Base-by-base conservation (phyloP, 2,797 vertebrate genomes). In the Chelon labrosus region DNA sequence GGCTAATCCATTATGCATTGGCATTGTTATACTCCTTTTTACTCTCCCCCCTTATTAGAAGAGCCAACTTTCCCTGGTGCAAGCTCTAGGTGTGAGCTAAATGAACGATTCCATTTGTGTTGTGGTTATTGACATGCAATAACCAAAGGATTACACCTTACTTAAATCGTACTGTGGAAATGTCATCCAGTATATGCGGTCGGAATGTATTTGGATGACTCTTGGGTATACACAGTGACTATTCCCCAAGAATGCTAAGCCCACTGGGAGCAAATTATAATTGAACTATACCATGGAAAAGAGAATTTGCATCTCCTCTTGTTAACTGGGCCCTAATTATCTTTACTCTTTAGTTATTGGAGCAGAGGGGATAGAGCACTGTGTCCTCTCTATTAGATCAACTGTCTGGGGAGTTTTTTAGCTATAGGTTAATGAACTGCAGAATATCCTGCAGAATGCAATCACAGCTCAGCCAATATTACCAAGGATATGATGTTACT, bases 341-440 rank as follows among this genome's bases (percentile, higher is more conserved):
- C 91, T 91, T 92, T 91, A 91, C 83, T 91, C 87, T 93, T 93
- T 90, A 91, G 85, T 89, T 94, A 89, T 88, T 86, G 86, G 84
- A 89, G 86, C 83, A 82, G 80, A 84, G 82, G 88, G 88, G 89
- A 90, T 82, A 87, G 59, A 87, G 85, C 77, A 46, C 79, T 54
- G 71, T 85, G 90, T 94, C 89, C 90, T 90, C 84, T 88, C 89
- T 87, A 92, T 93, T 93, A 92, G 85, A 88, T 88, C 79, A 88
- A 90, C 79, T 82, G 90, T 94, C 93, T 90, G 76, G 86, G 90
- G 93, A 93, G 83, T 82, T 92, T 88, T 92, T 89, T 89, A 87
- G 87, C 89, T 91, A 93, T 93, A 93, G 93, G 93, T 93, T 94
- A 95, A 95, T 94, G 91, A 94, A 93, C 90, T 92, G 90, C 87